Evolutionary conservation across 2,888 invertebrate species (phyloP), one percentile per base, ranked within the genome.

Genomic region (Actias luna): DNA sequence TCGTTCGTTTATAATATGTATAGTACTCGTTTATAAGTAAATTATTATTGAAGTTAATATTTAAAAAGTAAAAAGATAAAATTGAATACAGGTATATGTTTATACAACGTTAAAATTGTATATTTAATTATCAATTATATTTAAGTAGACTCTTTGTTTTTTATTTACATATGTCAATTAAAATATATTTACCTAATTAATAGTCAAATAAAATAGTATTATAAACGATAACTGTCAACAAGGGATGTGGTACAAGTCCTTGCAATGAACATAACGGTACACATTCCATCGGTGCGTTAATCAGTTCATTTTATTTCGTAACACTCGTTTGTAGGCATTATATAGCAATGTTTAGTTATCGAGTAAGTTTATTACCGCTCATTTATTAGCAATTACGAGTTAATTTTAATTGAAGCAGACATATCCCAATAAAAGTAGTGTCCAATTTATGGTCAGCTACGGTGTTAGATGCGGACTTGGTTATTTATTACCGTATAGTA

Each of bases 341-440:
- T 71, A 25, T 70, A 66, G 70, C 68, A 65, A 64, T 61, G 63
- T 69, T 69, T 59, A 64, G 61, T 63, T 64, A 67, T 68, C 65
- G 66, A 67, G 65, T 66, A 60, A 67, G 64, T 68, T 69, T 67
- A 71, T 66, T 61, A 64, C 66, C 50, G 61, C 58, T 69, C 62
- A 83, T 83, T 84, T 84, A 85, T 82, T 80, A 79, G 82, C 79
- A 84, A 87, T 88, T 80, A 87, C 80, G 80, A 85, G 79, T 82
- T 80, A 80, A 84, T 84, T 87, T 87, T 81, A 82, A 77, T 77
- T 76, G 76, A 72, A 77, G 78, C 80, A 77, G 79, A 78, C 75
- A 78, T 73, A 77, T 72, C 74, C 79, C 78, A 84, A 84, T 88
- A 88, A 87, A 87, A 89, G 80, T 78, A 76, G 75, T 75, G 75